Base-by-base conservation (phyloP, 2,888 invertebrate species). In the Cordylochernes scorpioides region DNA sequence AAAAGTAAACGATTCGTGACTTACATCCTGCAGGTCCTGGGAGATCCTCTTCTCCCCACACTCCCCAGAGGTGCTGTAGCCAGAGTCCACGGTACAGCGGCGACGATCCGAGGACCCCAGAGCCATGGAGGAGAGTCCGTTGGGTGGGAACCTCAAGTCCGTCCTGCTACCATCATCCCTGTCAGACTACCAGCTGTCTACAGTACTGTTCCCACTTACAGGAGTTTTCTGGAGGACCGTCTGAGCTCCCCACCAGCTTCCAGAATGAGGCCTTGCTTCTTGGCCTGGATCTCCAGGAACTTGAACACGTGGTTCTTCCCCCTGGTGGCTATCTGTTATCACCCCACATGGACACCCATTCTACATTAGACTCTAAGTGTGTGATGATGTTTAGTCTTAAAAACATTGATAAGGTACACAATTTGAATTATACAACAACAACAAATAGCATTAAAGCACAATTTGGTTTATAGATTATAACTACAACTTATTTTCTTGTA, bases 301-400 rank as follows among this genome's bases (percentile, higher is more conserved):
- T 86, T 86, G 61, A 84, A 84, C 46, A 88, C 77, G 55, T 88
- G 86, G 49, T 80, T 75, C 49, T 78, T 66, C 44, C 88, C 86
- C 52, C 82, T 68, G 57, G 71, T 71, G 58, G 84, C 86, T 43
- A 78, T 60, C 77, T 78, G 54, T 5, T 58, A 52, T 41, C 24
- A 7, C 29, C n/a, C n/a, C n/a, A n/a, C n/a, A n/a, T n/a, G n/a
- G n/a, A n/a, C n/a, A n/a, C n/a, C n/a, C n/a, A n/a, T n/a, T n/a
- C n/a, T n/a, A n/a, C n/a, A n/a, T n/a, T n/a, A n/a, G n/a, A n/a
- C n/a, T n/a, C n/a, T n/a, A n/a, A n/a, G n/a, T n/a, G n/a, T n/a
- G n/a, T n/a, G n/a, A n/a, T n/a, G n/a, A n/a, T n/a, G n/a, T n/a
- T n/a, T n/a, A n/a, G n/a, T n/a, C n/a, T n/a, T n/a, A n/a, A n/a